These are phyloP conservation scores for Terebella lapidaria DNA, from an alignment of 2,888 invertebrate genomes.

Conservation along the genomic window DNA sequence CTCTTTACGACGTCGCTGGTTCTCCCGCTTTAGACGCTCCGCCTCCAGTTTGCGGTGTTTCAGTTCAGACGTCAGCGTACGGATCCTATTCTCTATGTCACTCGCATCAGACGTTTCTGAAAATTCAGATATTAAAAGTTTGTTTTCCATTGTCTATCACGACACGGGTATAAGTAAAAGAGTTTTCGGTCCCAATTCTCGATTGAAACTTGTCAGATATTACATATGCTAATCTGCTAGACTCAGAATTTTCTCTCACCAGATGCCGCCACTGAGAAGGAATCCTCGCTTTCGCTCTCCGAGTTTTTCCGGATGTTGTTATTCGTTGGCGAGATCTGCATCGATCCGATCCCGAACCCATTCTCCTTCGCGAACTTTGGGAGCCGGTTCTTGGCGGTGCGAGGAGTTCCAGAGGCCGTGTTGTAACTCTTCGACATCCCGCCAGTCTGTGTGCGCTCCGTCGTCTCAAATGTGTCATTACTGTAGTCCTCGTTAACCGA, in stretches of 20 bases:
- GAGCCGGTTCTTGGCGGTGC: not conserved
- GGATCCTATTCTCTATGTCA: slow-evolving; percentile 57
- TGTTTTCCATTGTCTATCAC: too few relatives aligned
- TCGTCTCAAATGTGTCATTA: slow-evolving; percentile 1
- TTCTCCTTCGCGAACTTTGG: not conserved
- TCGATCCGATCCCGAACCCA: not conserved
- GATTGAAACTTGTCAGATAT: too few relatives aligned
- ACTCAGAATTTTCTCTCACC: too few relatives aligned
- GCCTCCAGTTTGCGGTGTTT: slow-evolving; percentile 55
- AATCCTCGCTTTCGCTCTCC: slow-evolving; percentile 4
- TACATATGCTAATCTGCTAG: too few relatives aligned
- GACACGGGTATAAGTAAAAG: too few relatives aligned
- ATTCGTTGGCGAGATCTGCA: not conserved
- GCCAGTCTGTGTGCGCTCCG: not conserved
- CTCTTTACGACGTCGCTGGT: slow-evolving; percentile 54
- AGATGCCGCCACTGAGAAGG: slow-evolving; percentile 3
- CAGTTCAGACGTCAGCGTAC: slow-evolving; percentile 56
- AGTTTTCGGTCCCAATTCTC: too few relatives aligned
- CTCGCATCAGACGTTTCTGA: slow-evolving; percentile 54
- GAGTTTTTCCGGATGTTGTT: not conserved
- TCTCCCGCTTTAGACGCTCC: slow-evolving; percentile 55
- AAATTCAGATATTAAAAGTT: too few relatives aligned
- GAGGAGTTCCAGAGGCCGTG: not conserved
- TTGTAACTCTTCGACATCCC: not conserved
- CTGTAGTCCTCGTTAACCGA: not conserved